Evolutionary conservation across 2,888 invertebrate species (phyloP).

Genomic region (Cataglyphis albicans): DNA sequence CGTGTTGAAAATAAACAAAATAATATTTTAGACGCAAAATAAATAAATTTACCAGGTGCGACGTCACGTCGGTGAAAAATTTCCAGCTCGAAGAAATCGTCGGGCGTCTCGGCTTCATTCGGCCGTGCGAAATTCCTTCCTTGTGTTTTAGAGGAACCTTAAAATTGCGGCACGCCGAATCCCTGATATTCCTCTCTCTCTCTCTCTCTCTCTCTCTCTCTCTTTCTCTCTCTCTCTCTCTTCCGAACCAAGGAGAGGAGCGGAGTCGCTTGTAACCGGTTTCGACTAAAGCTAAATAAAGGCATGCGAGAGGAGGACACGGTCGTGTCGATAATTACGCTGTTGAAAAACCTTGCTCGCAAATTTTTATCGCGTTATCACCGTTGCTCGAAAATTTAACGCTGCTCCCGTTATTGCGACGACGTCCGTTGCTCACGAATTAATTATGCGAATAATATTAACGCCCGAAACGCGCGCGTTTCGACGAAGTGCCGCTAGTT

Average conservation of each 20-base stretch:
- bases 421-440: not conserved
- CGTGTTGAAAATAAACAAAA: not conserved
- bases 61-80: conserved; percentile 44
- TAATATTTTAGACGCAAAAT: not conserved
- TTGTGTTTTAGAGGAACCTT: conserved; percentile 67
- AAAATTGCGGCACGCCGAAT: conserved; percentile 71
- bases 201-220: not conserved
- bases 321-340: conserved; percentile 67
- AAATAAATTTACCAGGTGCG: not conserved
- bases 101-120: conserved; percentile 56
- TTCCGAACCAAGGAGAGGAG: conserved; percentile 52
- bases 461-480: not conserved
- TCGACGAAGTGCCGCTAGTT: conserved; percentile 5
- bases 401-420: conserved; percentile 1
- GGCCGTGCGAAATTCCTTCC: conserved; percentile 69
- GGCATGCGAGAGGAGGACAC: conserved; percentile 74
- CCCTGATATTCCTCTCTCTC: conserved; percentile 46
- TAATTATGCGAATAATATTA: conserved; percentile 3
- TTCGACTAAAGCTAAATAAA: conserved; percentile 80
- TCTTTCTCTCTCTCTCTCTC: not conserved
- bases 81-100: conserved; percentile 62
- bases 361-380: conserved; percentile 2
- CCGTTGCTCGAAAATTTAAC: conserved; percentile 1
- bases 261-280: conserved; percentile 78
- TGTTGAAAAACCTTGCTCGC: conserved; percentile 60